Conservation (phyloP, 2,888 invertebrate genomes). For the Subacronicta megacephala region DNA sequence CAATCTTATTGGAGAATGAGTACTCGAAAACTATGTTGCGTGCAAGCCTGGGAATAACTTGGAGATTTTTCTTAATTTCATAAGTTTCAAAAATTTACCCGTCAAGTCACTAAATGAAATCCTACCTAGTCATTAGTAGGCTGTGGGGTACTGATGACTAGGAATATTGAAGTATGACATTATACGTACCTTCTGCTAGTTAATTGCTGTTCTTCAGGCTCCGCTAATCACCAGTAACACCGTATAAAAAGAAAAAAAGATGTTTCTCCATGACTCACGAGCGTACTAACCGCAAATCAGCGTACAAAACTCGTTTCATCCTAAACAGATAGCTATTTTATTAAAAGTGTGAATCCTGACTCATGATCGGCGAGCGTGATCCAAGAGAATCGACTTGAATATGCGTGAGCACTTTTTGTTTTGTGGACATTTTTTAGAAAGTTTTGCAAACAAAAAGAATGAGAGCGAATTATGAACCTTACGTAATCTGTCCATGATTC, state of each 20-base stretch:
- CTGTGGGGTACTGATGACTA: too few species aligned
- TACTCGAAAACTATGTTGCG: too few species aligned
- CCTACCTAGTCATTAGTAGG: too few species aligned
- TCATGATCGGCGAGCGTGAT: constrained; percentile 60
- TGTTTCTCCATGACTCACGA: constrained; percentile 71
- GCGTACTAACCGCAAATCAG: constrained; percentile 72
- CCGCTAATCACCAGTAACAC: constrained; percentile 5
- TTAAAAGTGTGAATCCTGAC: constrained; percentile 58
- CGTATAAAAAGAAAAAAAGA: constrained; percentile 37
- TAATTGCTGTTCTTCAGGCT: constrained; percentile 30
- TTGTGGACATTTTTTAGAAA: constrained; percentile 55
- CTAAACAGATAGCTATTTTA: constrained; percentile 61
- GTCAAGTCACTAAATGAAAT: too few species aligned
- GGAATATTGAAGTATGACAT: not conserved
- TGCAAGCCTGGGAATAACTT: too few species aligned
- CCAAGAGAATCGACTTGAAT: constrained; percentile 55
- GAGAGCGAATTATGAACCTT: constrained; percentile 46
- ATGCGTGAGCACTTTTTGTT: constrained; percentile 52
- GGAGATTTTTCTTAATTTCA: too few species aligned
- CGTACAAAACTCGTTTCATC: constrained; percentile 72
- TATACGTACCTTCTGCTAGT: too few species aligned
- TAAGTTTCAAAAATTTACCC: too few species aligned
- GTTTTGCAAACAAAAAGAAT: constrained; percentile 32
- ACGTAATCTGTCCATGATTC: constrained; percentile 33
- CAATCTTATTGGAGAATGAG: too few species aligned